These are phyloP conservation scores for Caenorhabditis drosophilae DNA, from an alignment of 2,888 invertebrate genomes.

Conservation along the genomic window DNA sequence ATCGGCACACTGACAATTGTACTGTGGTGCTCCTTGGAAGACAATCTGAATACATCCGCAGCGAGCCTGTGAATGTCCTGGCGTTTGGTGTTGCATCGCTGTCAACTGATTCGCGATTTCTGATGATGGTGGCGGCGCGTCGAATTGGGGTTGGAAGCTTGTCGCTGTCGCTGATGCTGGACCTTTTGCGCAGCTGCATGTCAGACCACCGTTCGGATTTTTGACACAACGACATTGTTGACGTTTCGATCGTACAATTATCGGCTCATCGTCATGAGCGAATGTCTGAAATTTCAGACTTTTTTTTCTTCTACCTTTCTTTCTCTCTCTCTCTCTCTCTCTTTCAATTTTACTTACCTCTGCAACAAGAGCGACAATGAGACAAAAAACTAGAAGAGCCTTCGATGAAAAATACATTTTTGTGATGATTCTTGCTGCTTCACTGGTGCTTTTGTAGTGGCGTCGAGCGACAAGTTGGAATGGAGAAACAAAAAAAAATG, in stretches of 20 bases:
- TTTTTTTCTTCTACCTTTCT: too few relatives aligned
- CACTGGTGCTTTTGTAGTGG: too few relatives aligned
- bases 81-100: slow-evolving; percentile 19
- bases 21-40: slow-evolving; percentile 51
- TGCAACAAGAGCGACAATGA: slow-evolving; percentile 19
- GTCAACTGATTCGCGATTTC: slow-evolving; percentile 46
- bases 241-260: slow-evolving; percentile 49
- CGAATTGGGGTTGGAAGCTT: slow-evolving; percentile 18
- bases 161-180: slow-evolving; percentile 9
- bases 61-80: slow-evolving; percentile 17
- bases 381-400: slow-evolving; percentile 17
- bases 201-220: slow-evolving; percentile 49
- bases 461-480: too few relatives aligned
- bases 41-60: slow-evolving; percentile 59
- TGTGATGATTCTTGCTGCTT: too few relatives aligned
- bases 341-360: slow-evolving; percentile 31
- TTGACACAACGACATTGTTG: slow-evolving; percentile 56
- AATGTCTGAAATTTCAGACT: slow-evolving; percentile 14
- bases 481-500: too few relatives aligned
- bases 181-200: slow-evolving; percentile 48
- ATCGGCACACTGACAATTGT: slow-evolving; percentile 56
- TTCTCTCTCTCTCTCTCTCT: too few relatives aligned
- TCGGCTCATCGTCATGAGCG: slow-evolving; percentile 29
- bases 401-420: too few relatives aligned
- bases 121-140: slow-evolving; percentile 28